These are phyloP conservation scores for Dasypus novemcinctus DNA, from an alignment of 2,113 vertebrate species.

Conservation along the genomic window DNA sequence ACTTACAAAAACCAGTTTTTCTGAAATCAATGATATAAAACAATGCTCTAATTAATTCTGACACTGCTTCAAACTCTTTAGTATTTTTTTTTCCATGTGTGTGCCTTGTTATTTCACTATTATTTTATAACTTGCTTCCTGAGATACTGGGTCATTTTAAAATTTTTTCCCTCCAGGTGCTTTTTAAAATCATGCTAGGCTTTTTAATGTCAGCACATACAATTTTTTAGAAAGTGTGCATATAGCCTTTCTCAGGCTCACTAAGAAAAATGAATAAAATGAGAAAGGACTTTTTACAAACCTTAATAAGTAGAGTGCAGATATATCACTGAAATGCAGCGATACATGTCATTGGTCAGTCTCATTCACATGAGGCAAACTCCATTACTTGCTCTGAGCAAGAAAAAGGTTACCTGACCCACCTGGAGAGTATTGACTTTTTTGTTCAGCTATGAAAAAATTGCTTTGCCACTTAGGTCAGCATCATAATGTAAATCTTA, in stretches of 20 bases:
- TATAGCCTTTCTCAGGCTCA: constrained; percentile 25
- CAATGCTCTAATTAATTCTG: background rate
- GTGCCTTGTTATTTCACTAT: constrained; percentile 33
- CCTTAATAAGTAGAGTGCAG: constrained; percentile 37
- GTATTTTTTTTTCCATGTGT: background rate
- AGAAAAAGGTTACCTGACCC: constrained; percentile 63
- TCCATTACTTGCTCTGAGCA: constrained; percentile 60
- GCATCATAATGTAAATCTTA: constrained; percentile 77
- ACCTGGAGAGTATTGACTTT: constrained; percentile 10
- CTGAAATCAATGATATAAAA: background rate
- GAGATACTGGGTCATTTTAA: background rate
- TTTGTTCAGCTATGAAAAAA: constrained; percentile 74
- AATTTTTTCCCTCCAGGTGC: background rate
- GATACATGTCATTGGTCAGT: background rate
- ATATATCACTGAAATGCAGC: background rate
- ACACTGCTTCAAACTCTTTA: background rate
- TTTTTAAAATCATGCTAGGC: constrained; percentile 38
- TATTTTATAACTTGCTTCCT: constrained; percentile 38
- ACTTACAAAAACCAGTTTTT: constrained; percentile 1
- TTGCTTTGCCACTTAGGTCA: constrained; percentile 77
- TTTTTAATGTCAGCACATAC: background rate
- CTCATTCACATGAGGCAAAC: constrained; percentile 45
- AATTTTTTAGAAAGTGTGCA: background rate
- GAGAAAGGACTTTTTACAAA: constrained; percentile 20
- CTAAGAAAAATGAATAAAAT: constrained; percentile 46